phyloP scores from a whole-genome alignment of 2,113 vertebrate genomes.

The Corydoras maculifer region DNA sequence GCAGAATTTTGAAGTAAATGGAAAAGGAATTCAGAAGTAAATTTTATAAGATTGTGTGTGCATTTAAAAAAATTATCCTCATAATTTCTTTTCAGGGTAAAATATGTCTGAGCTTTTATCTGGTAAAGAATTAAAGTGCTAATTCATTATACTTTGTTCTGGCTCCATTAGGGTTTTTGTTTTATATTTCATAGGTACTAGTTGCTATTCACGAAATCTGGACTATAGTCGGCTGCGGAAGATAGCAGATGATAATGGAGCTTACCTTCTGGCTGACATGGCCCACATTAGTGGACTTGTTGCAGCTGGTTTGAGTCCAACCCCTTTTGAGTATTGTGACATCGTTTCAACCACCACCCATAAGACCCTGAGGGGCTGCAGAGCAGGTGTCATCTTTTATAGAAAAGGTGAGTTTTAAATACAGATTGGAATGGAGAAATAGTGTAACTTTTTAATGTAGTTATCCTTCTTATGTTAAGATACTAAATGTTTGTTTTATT shows the following conservation, averaged over 20 bases:
- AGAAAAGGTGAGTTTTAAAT: constrained; percentile 74
- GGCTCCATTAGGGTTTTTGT: not conserved
- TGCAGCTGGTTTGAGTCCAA: constrained; percentile 80
- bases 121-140: too few relatives aligned
- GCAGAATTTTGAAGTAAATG: too few relatives aligned
- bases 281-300: constrained; percentile 94
- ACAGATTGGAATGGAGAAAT: not conserved
- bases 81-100: too few relatives aligned
- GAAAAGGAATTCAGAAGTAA: too few relatives aligned
- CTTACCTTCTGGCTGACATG: constrained; percentile 91
- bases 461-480: too few relatives aligned
- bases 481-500: not conserved
- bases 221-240: constrained; percentile 81
- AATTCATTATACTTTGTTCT: not conserved
- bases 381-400: constrained; percentile 89
- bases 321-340: constrained; percentile 85
- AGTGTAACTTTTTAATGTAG: too few relatives aligned
- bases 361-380: constrained; percentile 91
- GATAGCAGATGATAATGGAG: constrained; percentile 77
- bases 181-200: constrained; percentile 67
- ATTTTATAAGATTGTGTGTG: too few relatives aligned
- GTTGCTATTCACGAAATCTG: constrained; percentile 92
- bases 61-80: too few relatives aligned
- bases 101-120: too few relatives aligned
- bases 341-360: constrained; percentile 92